Evolutionary conservation across 2,888 invertebrate species (phyloP).

Genomic region (Panopea generosa): DNA sequence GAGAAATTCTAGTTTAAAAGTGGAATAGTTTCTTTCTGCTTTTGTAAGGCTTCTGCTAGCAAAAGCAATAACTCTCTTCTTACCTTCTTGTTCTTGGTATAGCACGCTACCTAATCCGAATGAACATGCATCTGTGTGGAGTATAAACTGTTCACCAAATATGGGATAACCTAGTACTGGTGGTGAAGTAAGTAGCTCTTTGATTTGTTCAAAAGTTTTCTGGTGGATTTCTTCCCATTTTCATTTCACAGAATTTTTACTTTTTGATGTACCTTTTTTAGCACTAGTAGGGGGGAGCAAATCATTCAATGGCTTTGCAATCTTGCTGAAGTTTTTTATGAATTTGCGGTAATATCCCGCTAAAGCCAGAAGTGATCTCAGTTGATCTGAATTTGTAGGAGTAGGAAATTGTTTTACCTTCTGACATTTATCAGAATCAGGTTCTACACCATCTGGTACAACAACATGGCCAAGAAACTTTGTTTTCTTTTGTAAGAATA

Average conservation of each 20-base stretch:
- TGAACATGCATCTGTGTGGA: conserved; percentile 6
- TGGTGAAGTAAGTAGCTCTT: not conserved
- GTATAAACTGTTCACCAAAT: conserved; percentile 4
- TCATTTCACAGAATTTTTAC: too few species aligned
- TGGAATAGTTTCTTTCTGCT: conserved; percentile 1
- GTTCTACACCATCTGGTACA: not conserved
- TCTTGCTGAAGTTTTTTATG: not conserved
- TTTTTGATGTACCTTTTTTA: too few species aligned
- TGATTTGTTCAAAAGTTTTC: not conserved
- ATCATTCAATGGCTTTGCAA: not conserved
- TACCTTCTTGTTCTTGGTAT: conserved; percentile 7
- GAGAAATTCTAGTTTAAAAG: conserved; percentile 6
- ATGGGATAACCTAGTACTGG: conserved; percentile 9
- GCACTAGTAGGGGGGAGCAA: too few species aligned
- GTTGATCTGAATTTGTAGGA: not conserved
- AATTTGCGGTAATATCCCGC: not conserved
- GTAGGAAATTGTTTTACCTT: too few species aligned
- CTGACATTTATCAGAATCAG: not conserved
- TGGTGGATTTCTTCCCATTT: conserved; percentile 1
- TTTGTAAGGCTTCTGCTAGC: not conserved
- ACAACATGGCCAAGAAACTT: conserved; percentile 4
- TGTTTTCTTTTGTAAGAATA: not conserved
- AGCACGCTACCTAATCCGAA: conserved; percentile 3
- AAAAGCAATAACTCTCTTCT: conserved; percentile 1
- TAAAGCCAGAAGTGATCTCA: not conserved